phyloP scores from a whole-genome alignment of 2,797 vertebrate species.

The Calcarius lapponicus region DNA sequence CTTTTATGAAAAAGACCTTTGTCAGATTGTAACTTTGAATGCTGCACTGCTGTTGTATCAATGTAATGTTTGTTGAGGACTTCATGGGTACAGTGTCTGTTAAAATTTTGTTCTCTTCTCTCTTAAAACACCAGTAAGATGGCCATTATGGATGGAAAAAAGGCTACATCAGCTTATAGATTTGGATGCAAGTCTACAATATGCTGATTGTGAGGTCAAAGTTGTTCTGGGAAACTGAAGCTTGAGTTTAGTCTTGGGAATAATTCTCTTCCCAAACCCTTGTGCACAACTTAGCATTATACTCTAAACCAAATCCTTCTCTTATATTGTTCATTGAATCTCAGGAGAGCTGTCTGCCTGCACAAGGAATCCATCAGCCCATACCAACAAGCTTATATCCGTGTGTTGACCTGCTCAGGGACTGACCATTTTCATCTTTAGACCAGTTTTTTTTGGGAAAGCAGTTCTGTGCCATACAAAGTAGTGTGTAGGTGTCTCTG shows the following conservation, averaged over 20 bases:
- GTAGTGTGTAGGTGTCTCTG: not conserved
- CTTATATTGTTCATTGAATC: accelerated
- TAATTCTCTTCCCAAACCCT: not conserved
- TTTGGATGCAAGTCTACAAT: accelerated
- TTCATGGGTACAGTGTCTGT: not conserved
- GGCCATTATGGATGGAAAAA: not conserved
- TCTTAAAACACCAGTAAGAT: not conserved
- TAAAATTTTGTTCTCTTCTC: not conserved
- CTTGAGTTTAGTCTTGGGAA: not conserved
- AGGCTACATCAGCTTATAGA: not conserved
- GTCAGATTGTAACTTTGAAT: not conserved
- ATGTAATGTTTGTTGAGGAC: not conserved
- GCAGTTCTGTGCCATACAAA: not conserved
- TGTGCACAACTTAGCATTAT: accelerated
- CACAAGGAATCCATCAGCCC: not conserved
- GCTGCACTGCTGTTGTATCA: accelerated
- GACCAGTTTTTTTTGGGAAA: not conserved
- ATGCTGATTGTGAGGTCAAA: not conserved
- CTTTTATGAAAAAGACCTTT: not conserved
- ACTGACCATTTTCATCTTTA: not conserved
- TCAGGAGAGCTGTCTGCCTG: not conserved
- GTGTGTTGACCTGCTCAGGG: not conserved
- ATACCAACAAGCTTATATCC: not conserved
- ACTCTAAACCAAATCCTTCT: not conserved
- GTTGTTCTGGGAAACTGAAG: not conserved